Percentiles rank a stretch among this genome's conserved stretches.
phyloP scores from a whole-genome alignment of 1,140 invertebrate genomes.

The Drosophila jambulina region DNA sequence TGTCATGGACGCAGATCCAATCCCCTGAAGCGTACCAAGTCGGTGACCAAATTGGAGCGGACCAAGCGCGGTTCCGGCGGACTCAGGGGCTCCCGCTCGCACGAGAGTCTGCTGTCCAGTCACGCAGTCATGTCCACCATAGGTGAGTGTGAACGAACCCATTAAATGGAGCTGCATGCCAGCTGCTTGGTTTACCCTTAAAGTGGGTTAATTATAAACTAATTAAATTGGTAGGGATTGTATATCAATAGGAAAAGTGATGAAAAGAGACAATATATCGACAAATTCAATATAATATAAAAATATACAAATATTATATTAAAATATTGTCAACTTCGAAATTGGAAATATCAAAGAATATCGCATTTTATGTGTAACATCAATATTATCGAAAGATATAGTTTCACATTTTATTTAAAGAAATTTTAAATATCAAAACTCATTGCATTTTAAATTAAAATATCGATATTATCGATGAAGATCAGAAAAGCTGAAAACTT shows the following conservation, averaged over 20 bases:
- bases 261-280: background rate
- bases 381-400: no score
- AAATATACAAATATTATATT: no score
- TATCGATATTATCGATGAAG: no score
- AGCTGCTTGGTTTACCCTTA: background rate
- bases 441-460: no score
- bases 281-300: background rate
- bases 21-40: constrained; percentile 95
- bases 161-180: background rate
- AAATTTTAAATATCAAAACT: no score
- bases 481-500: no score
- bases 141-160: constrained; percentile 76
- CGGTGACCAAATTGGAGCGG: constrained; percentile 95
- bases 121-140: constrained; percentile 93
- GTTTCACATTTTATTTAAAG: no score
- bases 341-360: no score
- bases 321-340: no score
- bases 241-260: background rate
- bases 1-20: constrained; percentile 89
- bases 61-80: constrained; percentile 87
- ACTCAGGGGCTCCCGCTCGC: constrained; percentile 88
- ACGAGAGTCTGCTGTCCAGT: constrained; percentile 94
- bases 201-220: constrained; percentile 1
- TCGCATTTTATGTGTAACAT: no score
- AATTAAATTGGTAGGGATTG: background rate